Base-by-base conservation (phyloP, 2,888 invertebrate species). In the Camponotus fellah region DNA sequence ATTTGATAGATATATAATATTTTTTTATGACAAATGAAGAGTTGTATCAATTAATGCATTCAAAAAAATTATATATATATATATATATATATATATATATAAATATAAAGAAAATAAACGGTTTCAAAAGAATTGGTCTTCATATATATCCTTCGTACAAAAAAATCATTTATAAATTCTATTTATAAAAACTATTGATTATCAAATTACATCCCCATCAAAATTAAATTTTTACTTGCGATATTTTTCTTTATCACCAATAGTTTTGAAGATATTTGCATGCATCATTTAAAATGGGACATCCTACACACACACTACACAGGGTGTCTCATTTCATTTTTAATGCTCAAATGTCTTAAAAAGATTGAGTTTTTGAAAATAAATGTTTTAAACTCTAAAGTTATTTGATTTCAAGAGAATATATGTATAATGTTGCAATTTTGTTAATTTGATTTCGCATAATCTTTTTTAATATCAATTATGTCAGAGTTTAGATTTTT, bases 211-310 rank as follows among this genome's bases (percentile, higher is more conserved):
- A 53, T 53, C 49, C n/a, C 49, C n/a, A 2, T 53, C 49, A n/a
- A 53, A 53, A 53, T 53, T 17, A 0, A 53, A 53, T 53, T 53
- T 53, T n/a, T 53, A 4, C n/a, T 53, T n/a, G 8, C n/a, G 49
- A 53, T 53, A n/a, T 8, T 53, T 53, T 53, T 53, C 49, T 53
- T 53, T 53, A 53, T n/a, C 49, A 53, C 49, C 49, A 53, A 53
- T 53, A 53, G 49, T 53, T 53, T 53, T 53, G 49, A 53, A 53
- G 49, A 53, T 53, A 53, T 53, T 53, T n/a, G 49, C 49, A 53
- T 53, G 49, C 49, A 53, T 53, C n/a, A 53, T 53, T 53, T 53
- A 53, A 53, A 53, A 53, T 53, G n/a, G n/a, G 17, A 53, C 8
- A 53, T 8, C 49, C n/a, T 53, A n/a, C 49, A 53, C 8, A n/a